These are phyloP conservation scores for Caiman crocodilus DNA, from an alignment of 2,797 vertebrate genomes.

Conservation along the genomic window DNA sequence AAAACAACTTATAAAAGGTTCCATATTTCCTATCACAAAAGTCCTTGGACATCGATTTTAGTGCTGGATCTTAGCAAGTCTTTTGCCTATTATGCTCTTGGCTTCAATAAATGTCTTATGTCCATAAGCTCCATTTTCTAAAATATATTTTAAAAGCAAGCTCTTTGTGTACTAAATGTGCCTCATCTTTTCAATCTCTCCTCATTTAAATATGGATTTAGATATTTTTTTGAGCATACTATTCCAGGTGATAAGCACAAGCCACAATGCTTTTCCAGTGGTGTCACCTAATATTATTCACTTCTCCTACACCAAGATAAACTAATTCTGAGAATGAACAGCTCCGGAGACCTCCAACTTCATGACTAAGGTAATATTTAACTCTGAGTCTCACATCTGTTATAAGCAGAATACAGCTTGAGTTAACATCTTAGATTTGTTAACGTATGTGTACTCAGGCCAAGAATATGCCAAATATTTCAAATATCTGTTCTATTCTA, in stretches of 20 bases:
- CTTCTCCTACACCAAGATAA: not conserved
- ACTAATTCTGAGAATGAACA: not conserved
- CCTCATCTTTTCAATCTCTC: not conserved
- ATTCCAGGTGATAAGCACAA: not conserved
- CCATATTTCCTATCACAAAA: no score
- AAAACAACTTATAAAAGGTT: no score
- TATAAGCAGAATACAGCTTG: not conserved
- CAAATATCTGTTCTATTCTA: not conserved
- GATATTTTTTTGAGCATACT: accelerated
- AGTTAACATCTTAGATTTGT: not conserved
- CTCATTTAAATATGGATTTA: not conserved
- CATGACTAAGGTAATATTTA: not conserved
- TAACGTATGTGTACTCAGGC: not conserved
- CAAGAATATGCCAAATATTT: not conserved
- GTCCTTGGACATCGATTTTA: no score
- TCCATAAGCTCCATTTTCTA: not conserved
- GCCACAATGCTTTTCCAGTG: not conserved
- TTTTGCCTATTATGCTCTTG: not conserved
- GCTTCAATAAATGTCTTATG: not conserved
- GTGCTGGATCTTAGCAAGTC: no score
- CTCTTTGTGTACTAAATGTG: not conserved
- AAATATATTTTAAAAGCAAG: not conserved
- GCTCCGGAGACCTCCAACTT: not conserved
- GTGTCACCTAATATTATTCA: not conserved
- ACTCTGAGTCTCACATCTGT: not conserved